phyloP scores from a whole-genome alignment of 92 coral and sea anemone species.

The Galaxea fascicularis region DNA sequence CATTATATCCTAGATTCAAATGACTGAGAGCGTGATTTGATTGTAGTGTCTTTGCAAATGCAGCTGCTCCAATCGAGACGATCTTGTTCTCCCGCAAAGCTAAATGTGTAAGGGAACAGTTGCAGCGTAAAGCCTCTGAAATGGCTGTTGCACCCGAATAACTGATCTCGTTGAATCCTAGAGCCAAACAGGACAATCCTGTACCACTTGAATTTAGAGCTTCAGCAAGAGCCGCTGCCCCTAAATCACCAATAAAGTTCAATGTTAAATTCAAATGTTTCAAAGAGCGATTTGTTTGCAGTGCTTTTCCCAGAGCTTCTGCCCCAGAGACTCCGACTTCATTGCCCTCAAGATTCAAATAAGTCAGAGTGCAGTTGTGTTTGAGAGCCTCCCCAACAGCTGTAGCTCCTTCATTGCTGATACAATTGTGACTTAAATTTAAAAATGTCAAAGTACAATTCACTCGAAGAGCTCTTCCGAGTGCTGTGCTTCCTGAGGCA shows the following conservation, averaged over 20 bases:
- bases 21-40: background rate
- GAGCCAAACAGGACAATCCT: background rate
- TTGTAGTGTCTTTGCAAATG: background rate
- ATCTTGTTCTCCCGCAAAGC: background rate
- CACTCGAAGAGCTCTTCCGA: slow-evolving; percentile 12
- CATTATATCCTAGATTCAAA: background rate
- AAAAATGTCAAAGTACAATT: slow-evolving; percentile 21
- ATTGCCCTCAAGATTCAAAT: background rate
- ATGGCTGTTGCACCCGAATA: background rate
- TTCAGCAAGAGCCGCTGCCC: background rate
- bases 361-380: background rate
- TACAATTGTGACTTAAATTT: background rate
- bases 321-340: background rate
- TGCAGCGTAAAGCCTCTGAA: slow-evolving; percentile 5
- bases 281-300: background rate
- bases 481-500: background rate
- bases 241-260: background rate
- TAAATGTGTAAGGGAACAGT: background rate
- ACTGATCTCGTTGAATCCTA: background rate
- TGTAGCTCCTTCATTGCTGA: background rate
- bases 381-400: slow-evolving; percentile 17
- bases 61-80: background rate
- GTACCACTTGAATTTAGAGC: background rate
- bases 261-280: background rate
- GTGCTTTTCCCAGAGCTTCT: slow-evolving; percentile 18